Percentiles rank a stretch among this genome's conserved stretches.
Conservation (phyloP, 2,888 invertebrate species). For the Psylliodes chrysocephalus region DNA sequence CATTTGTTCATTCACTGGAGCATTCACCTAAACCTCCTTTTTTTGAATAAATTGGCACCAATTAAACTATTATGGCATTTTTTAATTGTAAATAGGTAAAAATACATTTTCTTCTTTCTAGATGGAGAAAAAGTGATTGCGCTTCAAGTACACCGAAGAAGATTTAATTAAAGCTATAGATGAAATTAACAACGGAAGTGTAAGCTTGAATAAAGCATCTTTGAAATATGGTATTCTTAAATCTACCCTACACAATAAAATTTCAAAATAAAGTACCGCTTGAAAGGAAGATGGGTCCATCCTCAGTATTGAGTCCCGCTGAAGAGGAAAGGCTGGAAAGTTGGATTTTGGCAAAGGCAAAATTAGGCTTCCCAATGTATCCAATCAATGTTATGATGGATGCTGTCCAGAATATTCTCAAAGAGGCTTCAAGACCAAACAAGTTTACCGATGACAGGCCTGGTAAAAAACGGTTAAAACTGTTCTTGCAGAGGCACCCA, state of each 20-base stretch:
- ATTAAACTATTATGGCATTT: no score
- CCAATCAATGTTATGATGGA: constrained; percentile 39
- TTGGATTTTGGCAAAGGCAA: constrained; percentile 38
- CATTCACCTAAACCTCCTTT: no score
- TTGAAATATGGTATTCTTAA: constrained; percentile 34
- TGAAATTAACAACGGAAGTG: constrained; percentile 11
- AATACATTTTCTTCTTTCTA: no score
- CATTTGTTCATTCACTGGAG: no score
- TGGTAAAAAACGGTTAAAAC: constrained; percentile 49
- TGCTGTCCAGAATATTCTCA: neutral
- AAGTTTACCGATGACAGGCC: constrained; percentile 42
- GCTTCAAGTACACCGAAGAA: neutral
- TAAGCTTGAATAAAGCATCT: constrained; percentile 19
- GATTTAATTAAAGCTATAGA: neutral
- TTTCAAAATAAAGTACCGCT: constrained; percentile 23
- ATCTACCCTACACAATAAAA: no score
- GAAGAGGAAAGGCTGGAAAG: constrained; percentile 35
- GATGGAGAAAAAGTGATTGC: neutral
- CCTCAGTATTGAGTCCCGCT: constrained; percentile 22
- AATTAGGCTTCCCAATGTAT: constrained; percentile 40
- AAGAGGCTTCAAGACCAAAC: constrained; percentile 9
- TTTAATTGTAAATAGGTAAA: no score
- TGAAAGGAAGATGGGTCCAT: constrained; percentile 37
- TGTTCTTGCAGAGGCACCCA: no score
- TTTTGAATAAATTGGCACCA: no score